Evolutionary conservation across 2,888 invertebrate species (phyloP).

Genomic region (Ophion slaviceki): DNA sequence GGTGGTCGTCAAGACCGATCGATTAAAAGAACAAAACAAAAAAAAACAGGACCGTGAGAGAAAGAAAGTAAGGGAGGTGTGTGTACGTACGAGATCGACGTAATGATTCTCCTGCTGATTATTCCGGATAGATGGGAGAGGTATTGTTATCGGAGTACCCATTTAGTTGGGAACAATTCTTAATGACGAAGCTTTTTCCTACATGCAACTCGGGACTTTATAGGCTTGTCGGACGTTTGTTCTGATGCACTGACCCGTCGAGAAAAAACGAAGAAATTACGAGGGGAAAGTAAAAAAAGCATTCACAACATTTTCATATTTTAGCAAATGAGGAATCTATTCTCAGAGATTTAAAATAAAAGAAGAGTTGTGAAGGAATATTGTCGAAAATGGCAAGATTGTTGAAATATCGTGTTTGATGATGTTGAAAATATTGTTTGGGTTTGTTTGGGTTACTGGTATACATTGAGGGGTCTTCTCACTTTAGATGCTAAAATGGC

Average conservation of each 20-base stretch:
- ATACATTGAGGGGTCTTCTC: too few relatives aligned
- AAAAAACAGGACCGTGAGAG: not conserved
- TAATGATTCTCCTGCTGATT: slow-evolving; percentile 36
- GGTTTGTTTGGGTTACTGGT: too few relatives aligned
- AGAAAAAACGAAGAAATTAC: not conserved
- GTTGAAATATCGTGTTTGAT: too few relatives aligned
- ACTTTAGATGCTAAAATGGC: too few relatives aligned
- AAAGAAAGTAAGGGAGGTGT: slow-evolving; percentile 4
- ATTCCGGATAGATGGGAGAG: slow-evolving; percentile 27
- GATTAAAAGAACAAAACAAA: slow-evolving; percentile 55
- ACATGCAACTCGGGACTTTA: not conserved
- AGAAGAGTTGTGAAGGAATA: too few relatives aligned
- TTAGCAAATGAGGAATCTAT: too few relatives aligned
- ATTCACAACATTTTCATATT: too few relatives aligned
- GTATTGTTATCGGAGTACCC: slow-evolving; percentile 19
- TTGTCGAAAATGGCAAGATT: too few relatives aligned
- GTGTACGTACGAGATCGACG: slow-evolving; percentile 39
- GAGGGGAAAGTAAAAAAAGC: too few relatives aligned
- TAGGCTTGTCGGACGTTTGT: slow-evolving; percentile 4
- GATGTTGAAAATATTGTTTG: too few relatives aligned
- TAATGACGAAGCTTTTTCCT: not conserved
- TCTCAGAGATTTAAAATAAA: too few relatives aligned
- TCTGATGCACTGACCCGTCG: not conserved
- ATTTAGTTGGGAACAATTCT: slow-evolving; percentile 6
- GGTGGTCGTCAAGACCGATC: slow-evolving; percentile 55